Conservation (phyloP, 1,140 invertebrate genomes). For the Chrysomallon squamiferum region DNA sequence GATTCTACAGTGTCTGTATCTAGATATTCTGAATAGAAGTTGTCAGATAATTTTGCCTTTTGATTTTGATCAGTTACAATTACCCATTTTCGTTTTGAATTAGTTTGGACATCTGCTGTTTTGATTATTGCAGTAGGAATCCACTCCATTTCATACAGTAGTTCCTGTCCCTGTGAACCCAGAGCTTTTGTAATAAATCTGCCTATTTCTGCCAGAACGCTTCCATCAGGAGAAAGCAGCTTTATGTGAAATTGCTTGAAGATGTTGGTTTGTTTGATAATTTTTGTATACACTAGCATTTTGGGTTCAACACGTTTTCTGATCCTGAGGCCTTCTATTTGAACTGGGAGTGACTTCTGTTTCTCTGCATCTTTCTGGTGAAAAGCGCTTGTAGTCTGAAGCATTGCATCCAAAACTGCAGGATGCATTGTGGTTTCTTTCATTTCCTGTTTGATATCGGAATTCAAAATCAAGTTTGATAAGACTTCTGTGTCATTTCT, state of each 20-base stretch:
- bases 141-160: too few species aligned
- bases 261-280: not conserved
- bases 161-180: not conserved
- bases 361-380: not conserved
- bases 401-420: constrained; percentile 34
- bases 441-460: constrained; percentile 23
- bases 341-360: not conserved
- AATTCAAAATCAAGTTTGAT: constrained; percentile 24
- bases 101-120: too few species aligned
- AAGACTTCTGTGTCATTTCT: constrained; percentile 31
- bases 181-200: not conserved
- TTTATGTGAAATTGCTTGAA: not conserved
- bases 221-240: not conserved
- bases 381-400: constrained; percentile 22
- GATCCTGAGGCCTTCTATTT: not conserved
- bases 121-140: too few species aligned
- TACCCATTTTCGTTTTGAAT: too few species aligned
- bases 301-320: not conserved
- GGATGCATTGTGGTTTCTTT: constrained; percentile 34
- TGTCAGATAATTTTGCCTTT: too few species aligned
- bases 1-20: too few species aligned
- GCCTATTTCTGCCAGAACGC: not conserved
- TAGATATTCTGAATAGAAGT: too few species aligned
- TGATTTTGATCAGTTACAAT: too few species aligned
- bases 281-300: not conserved